These are phyloP conservation scores for Pachydiplax longipennis DNA, from an alignment of 2,888 invertebrate genomes.

Conservation along the genomic window DNA sequence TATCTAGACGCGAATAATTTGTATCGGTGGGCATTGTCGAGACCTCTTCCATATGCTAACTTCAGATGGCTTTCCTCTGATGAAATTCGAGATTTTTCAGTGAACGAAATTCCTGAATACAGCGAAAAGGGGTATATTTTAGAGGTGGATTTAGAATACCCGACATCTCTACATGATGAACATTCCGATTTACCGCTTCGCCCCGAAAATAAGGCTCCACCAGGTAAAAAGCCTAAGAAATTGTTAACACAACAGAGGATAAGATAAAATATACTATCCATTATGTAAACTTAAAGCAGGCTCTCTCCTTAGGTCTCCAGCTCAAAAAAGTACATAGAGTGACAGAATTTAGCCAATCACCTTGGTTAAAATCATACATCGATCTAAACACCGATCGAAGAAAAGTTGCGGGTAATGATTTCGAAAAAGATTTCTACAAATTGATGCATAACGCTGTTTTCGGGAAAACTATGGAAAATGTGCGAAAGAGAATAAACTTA, in stretches of 20 bases:
- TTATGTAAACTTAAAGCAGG: too few relatives aligned
- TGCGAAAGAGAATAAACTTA: constrained; percentile 59
- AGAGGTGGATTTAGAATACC: too few relatives aligned
- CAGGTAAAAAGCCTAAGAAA: too few relatives aligned
- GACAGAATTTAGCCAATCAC: constrained; percentile 49
- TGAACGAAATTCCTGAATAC: too few relatives aligned
- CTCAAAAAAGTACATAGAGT: constrained; percentile 51
- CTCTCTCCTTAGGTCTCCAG: constrained; percentile 47
- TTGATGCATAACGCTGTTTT: constrained; percentile 57
- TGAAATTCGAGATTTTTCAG: too few relatives aligned
- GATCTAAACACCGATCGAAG: constrained; percentile 49
- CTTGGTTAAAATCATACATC: constrained; percentile 52
- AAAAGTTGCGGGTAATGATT: constrained; percentile 54
- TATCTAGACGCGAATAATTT: constrained; percentile 52
- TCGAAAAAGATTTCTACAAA: constrained; percentile 57
- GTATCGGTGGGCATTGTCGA: constrained; percentile 46
- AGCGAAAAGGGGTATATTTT: too few relatives aligned
- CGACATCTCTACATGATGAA: too few relatives aligned
- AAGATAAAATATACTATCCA: too few relatives aligned
- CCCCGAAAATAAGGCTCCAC: too few relatives aligned
- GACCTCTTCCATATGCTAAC: background rate
- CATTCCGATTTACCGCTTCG: too few relatives aligned
- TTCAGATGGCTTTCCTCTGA: background rate
- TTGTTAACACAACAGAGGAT: too few relatives aligned
- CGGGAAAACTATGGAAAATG: constrained; percentile 59